phyloP scores from a whole-genome alignment of 1,140 invertebrate species.

The Cotesia chilonis region DNA sequence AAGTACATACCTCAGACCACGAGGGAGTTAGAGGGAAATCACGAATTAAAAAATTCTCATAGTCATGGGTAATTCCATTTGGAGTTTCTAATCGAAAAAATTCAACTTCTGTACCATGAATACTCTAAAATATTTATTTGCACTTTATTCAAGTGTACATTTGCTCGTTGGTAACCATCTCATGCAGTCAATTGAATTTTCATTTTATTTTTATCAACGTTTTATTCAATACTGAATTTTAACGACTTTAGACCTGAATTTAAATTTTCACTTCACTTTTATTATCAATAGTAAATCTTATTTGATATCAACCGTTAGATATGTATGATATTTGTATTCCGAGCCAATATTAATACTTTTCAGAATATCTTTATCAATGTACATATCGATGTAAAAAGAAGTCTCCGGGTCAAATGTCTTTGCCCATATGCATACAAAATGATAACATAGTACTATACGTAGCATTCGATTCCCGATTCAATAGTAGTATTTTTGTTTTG shows the following conservation, averaged over 20 bases:
- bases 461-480: slow-evolving; percentile 45
- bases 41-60: slow-evolving; percentile 32
- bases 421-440: background rate
- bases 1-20: background rate
- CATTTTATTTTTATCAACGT: background rate
- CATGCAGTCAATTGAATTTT: slow-evolving; percentile 26
- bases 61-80: slow-evolving; percentile 24
- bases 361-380: slow-evolving; percentile 6
- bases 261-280: too few relatives aligned
- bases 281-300: too few relatives aligned
- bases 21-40: slow-evolving; percentile 26
- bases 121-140: slow-evolving; percentile 24
- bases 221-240: background rate
- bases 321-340: too few relatives aligned
- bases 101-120: background rate
- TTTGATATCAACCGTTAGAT: too few relatives aligned
- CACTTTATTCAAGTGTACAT: slow-evolving; percentile 16
- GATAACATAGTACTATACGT: background rate
- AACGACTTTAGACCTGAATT: too few relatives aligned
- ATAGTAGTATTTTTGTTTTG: slow-evolving; percentile 28
- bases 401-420: background rate
- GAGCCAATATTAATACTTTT: background rate
- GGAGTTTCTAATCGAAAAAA: slow-evolving; percentile 32
- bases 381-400: background rate
- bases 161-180: slow-evolving; percentile 4